These are phyloP conservation scores for Oreortyx pictus DNA, from an alignment of 2,797 vertebrate species.

Conservation along the genomic window DNA sequence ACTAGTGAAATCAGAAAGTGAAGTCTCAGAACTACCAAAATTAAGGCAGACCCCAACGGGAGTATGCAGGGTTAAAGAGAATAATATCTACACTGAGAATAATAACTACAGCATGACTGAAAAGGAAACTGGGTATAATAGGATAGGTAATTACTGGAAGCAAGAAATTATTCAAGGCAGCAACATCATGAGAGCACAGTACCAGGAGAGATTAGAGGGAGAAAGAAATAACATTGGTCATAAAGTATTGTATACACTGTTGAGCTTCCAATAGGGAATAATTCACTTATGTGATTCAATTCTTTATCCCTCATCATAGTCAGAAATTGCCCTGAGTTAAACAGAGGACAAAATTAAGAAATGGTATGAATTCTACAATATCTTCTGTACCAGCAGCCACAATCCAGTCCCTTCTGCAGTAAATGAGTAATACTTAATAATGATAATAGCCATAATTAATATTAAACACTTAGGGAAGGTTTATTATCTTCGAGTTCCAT, in stretches of 20 bases:
- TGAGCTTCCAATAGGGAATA: constrained; percentile 54
- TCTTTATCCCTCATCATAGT: constrained; percentile 52
- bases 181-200: constrained; percentile 35
- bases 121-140: constrained; percentile 9
- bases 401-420: constrained; percentile 11
- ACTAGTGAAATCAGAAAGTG: background rate
- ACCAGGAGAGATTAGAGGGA: constrained; percentile 49
- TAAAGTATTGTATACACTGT: constrained; percentile 1
- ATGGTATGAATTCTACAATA: background rate
- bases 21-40: background rate
- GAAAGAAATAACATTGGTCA: constrained; percentile 29
- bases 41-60: background rate
- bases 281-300: constrained; percentile 24
- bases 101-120: background rate
- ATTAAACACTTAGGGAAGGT: constrained; percentile 33
- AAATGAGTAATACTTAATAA: constrained; percentile 54
- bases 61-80: constrained; percentile 30
- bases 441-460: constrained; percentile 61
- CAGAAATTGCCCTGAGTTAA: constrained; percentile 55
- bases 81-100: constrained; percentile 6
- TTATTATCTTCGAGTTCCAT: constrained; percentile 63
- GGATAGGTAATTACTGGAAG: constrained; percentile 56
- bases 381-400: constrained; percentile 18
- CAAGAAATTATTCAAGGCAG: constrained; percentile 47
- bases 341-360: constrained; percentile 35